Base-by-base conservation (phyloP, 2,113 vertebrate genomes). In the Hydrolagus affinis region DNA sequence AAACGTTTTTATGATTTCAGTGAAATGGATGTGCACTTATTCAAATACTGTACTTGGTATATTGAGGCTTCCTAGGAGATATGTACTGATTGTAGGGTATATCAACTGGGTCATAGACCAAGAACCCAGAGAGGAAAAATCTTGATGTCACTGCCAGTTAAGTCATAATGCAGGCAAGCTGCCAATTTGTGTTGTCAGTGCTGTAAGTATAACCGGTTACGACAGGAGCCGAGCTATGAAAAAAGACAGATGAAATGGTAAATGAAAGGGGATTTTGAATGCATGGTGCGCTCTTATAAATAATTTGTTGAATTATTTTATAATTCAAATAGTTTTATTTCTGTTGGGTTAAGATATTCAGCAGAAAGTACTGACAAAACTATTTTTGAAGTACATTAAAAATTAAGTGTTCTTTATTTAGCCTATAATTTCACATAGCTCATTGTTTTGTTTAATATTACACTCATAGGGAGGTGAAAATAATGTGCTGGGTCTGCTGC, bases 241-340 rank as follows among this genome's bases (percentile, higher is more conserved):
- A 73, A 73, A 15, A 73, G 71, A 30, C n/a, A 73, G 71, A 11
- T 73, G 6, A 73, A 73, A 73, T 73, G 71, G 30, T 23, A 73
- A 73, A 73, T 30, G 12, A 73, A 73, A 30, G 30, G 8, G 30
- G 11, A 73, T 15, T 70, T 28, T 73, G 23, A 73, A 32, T 25
- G 71, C 23, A 17, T 73, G 25, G 30, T 73, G 71, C 30, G 30
- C 28, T 21, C 25, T 73, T 73, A 30, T 73, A 10, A 73, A 70
- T 70, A 70, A 73, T 73, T 30, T 73, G 23, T 30, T 28, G 12
- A 14, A 12, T 72, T 72, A 72, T 28, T 73, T 73, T 17, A 30
- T 73, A 73, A 73, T 70, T 11, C 69, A 70, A 70, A 70, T 70
- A 70, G 12, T 73, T 11, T 30, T 17, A 73, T 73, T 73, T 73